Conservation (phyloP, 2,888 invertebrate genomes). For the Amblyjoppa proteus region DNA sequence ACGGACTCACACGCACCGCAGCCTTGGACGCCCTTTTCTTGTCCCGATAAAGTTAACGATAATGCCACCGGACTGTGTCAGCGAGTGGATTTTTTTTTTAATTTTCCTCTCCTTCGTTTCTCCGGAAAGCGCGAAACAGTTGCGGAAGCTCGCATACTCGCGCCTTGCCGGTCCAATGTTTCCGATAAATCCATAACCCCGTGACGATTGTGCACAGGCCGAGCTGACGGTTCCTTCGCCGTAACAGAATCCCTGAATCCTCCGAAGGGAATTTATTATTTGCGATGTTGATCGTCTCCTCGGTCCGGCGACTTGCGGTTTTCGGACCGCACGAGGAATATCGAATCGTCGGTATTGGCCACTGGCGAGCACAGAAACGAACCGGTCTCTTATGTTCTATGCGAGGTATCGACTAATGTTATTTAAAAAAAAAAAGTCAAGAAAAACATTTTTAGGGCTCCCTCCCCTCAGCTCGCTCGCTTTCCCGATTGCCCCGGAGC, state of each 20-base stretch:
- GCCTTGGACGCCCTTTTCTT: conserved; percentile 11
- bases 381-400: not conserved
- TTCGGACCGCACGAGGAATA: conserved; percentile 29
- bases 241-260: not conserved
- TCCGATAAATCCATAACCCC: conserved; percentile 15
- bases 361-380: not conserved
- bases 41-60: conserved; percentile 40
- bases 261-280: conserved; percentile 1
- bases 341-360: conserved; percentile 14
- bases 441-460: not conserved
- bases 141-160: not conserved
- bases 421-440: conserved; percentile 9
- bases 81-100: not conserved
- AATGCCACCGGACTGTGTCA: conserved; percentile 44
- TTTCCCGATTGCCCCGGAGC: conserved; percentile 51
- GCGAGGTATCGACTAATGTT: no score
- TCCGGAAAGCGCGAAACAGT: conserved; percentile 9
- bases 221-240: not conserved
- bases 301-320: conserved; percentile 23
- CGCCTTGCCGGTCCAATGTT: not conserved
- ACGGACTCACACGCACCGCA: not conserved
- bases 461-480: conserved; percentile 1
- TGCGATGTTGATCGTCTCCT: conserved; percentile 36
- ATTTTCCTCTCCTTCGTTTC: not conserved
- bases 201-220: not conserved